Conservation (phyloP, 2,113 vertebrate genomes). For the Platichthys flesus region DNA sequence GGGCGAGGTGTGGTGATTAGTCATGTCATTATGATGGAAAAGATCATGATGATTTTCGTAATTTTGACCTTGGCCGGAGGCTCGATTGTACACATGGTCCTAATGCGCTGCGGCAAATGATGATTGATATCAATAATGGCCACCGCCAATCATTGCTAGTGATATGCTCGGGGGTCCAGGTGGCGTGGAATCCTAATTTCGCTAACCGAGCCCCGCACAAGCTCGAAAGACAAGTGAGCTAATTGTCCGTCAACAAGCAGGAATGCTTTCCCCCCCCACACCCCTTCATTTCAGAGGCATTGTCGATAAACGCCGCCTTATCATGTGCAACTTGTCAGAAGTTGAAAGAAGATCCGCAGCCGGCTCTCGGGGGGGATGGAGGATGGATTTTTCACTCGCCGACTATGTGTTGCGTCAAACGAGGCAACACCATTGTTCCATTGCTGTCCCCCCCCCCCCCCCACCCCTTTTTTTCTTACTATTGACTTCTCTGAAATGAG, state of each 20-base stretch:
- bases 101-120: conserved; percentile 73
- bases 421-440: conserved; percentile 19
- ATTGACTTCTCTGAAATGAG: conserved; percentile 22
- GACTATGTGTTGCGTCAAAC: conserved; percentile 37
- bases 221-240: not conserved
- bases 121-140: conserved; percentile 76
- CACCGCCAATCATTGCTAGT: conserved; percentile 69
- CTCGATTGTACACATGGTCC: conserved; percentile 69
- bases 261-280: not conserved
- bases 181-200: conserved; percentile 36
- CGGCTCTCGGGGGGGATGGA: not conserved
- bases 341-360: conserved; percentile 7
- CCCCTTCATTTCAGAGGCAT: not conserved
- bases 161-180: conserved; percentile 53
- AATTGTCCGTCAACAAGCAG: not conserved
- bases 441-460: not conserved
- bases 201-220: not conserved
- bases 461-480: not conserved
- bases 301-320: conserved; percentile 32
- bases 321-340: not conserved
- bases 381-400: conserved; percentile 3
- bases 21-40: conserved; percentile 68
- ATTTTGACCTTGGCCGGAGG: conserved; percentile 78
- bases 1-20: conserved; percentile 61
- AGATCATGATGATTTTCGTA: conserved; percentile 69